Conservation (phyloP, 1,140 invertebrate species). For the Reticulitermes speratus region DNA sequence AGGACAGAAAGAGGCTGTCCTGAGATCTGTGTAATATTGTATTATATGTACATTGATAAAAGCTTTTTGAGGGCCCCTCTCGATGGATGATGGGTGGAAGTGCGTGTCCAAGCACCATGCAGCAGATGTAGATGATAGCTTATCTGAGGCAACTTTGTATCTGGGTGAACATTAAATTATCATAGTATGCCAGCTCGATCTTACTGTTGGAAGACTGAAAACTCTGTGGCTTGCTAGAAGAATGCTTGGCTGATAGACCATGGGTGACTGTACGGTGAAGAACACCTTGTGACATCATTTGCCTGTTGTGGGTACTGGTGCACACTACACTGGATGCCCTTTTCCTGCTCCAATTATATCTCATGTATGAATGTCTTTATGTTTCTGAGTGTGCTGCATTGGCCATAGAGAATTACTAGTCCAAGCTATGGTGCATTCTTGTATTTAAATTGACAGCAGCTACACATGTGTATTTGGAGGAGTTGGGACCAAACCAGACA, state of each 20-base stretch:
- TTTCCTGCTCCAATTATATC: not conserved
- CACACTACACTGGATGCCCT: not conserved
- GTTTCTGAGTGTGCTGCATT: constrained; percentile 7
- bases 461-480: constrained; percentile 20
- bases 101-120: not conserved
- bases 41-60: constrained; percentile 28
- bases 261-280: not conserved
- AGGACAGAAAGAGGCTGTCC: constrained; percentile 31
- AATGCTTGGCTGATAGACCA: not conserved
- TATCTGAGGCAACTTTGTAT: not conserved
- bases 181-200: not conserved
- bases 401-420: constrained; percentile 25
- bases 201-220: not conserved
- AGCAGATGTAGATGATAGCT: constrained; percentile 3
- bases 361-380: constrained; percentile 20
- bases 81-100: not conserved
- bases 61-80: constrained; percentile 6
- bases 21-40: constrained; percentile 21
- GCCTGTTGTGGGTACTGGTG: not conserved
- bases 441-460: constrained; percentile 4
- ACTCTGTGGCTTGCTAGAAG: not conserved
- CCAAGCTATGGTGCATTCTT: not conserved
- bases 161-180: not conserved
- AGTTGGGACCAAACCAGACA: constrained; percentile 26
- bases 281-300: constrained; percentile 5